Evolutionary conservation across 2,113 vertebrate species (phyloP).

Genomic region (Benitochromis conjunctus): DNA sequence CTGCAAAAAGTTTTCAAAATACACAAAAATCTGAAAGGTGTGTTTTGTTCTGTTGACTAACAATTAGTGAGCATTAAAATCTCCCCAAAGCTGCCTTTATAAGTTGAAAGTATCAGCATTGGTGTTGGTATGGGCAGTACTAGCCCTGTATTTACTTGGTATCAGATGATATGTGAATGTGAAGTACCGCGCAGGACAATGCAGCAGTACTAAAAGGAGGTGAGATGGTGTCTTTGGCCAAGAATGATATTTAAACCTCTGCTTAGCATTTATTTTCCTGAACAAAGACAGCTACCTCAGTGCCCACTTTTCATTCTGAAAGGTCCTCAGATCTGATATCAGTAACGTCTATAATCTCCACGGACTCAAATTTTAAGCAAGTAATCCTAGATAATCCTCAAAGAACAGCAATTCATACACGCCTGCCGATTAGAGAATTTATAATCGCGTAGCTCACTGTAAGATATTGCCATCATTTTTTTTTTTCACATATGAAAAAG

Average conservation of each 20-base stretch:
- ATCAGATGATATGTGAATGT: background rate
- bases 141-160: background rate
- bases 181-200: background rate
- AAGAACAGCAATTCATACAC: background rate
- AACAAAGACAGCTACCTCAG: background rate
- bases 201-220: background rate
- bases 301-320: background rate
- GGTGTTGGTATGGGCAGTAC: fast-evolving
- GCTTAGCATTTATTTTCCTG: background rate
- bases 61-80: background rate
- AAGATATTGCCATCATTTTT: background rate
- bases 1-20: background rate
- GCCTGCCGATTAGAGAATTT: background rate
- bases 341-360: background rate
- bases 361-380: background rate
- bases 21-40: fast-evolving
- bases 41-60: fast-evolving
- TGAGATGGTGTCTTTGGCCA: background rate
- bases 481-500: background rate
- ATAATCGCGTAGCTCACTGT: background rate
- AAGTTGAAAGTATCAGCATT: background rate
- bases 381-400: background rate
- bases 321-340: background rate
- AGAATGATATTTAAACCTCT: background rate
- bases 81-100: background rate